A percentile compares a stretch with the other conserved stretches of the same genome.
Conservation (phyloP, 2,797 vertebrate species). For the Hemitrygon akajei region DNA sequence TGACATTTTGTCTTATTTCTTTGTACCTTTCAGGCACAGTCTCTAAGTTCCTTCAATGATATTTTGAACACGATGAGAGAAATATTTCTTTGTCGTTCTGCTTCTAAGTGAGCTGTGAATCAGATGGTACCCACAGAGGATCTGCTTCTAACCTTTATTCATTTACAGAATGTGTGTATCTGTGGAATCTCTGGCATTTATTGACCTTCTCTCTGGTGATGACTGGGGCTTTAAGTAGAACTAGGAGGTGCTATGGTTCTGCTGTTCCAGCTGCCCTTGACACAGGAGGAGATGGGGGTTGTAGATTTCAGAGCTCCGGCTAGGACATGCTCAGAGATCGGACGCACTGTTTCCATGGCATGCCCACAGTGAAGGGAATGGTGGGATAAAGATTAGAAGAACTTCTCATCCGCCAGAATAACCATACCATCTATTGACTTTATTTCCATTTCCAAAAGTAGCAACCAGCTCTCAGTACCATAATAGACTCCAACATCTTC, state of each 20-base stretch:
- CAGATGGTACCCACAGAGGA: neutral
- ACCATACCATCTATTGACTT: neutral
- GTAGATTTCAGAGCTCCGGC: no score
- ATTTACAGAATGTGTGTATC: neutral
- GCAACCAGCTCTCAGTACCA: neutral
- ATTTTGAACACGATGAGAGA: neutral
- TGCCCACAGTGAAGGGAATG: neutral
- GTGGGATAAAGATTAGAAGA: no score
- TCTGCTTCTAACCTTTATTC: neutral
- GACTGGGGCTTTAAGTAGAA: no score
- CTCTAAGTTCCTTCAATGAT: neutral
- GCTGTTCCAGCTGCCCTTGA: no score
- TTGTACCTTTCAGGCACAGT: neutral
- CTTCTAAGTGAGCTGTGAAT: neutral
- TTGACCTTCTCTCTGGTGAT: neutral
- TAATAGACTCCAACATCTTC: no score
- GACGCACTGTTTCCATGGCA: neutral
- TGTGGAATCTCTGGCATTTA: neutral
- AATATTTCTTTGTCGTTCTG: neutral
- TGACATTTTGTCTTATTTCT: slow-evolving; percentile 11
- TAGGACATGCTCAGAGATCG: no score
- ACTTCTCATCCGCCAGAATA: neutral
- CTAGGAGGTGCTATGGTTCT: no score
- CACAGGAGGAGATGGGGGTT: no score
- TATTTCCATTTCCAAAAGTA: neutral